A percentile compares a stretch with the other conserved stretches of the same genome.
Conservation (phyloP, 1,140 invertebrate species). For the Drosophila willistoni region DNA sequence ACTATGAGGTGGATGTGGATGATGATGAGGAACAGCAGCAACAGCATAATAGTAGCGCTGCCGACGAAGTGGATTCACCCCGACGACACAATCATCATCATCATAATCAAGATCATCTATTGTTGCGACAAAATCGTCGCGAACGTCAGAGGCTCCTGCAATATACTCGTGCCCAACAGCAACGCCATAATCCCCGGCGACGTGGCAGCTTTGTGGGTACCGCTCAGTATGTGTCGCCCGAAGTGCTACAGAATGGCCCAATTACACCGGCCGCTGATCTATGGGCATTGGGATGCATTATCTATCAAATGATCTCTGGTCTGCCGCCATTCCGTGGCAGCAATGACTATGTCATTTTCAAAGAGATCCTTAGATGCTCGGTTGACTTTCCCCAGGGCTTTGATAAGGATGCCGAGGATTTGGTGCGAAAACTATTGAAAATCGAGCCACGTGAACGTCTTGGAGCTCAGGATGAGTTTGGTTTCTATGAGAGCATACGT, state of each 20-base stretch:
- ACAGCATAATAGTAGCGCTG: conserved; percentile 11
- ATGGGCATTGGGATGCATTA: conserved; percentile 99
- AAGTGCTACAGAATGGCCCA: conserved; percentile 93
- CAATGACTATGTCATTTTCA: conserved; percentile 98
- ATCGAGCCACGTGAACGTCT: conserved; percentile 91
- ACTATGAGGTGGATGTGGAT: conserved; percentile 45
- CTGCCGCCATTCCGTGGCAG: conserved; percentile 95
- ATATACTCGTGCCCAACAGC: conserved; percentile 18
- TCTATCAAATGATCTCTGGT: conserved; percentile 98
- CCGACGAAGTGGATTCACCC: conserved; percentile 51
- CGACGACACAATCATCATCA: conserved; percentile 27
- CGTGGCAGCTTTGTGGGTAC: conserved; percentile 98
- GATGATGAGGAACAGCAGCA: conserved; percentile 36
- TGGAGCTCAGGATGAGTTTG: conserved; percentile 91
- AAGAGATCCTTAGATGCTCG: conserved; percentile 96
- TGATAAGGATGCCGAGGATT: conserved; percentile 90
- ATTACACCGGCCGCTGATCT: conserved; percentile 94
- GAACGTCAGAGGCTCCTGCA: conserved; percentile 3
- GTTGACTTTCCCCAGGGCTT: conserved; percentile 97
- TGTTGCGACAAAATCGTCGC: neutral
- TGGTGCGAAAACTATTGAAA: conserved; percentile 94
- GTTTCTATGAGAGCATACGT: conserved; percentile 92
- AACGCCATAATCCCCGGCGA: conserved; percentile 46
- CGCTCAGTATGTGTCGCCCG: conserved; percentile 99
- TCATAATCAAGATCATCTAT: conserved; percentile 9